These are phyloP conservation scores for Patiria miniata DNA, from an alignment of 35 echinoderm and acorn worm genomes.

Conservation along the genomic window DNA sequence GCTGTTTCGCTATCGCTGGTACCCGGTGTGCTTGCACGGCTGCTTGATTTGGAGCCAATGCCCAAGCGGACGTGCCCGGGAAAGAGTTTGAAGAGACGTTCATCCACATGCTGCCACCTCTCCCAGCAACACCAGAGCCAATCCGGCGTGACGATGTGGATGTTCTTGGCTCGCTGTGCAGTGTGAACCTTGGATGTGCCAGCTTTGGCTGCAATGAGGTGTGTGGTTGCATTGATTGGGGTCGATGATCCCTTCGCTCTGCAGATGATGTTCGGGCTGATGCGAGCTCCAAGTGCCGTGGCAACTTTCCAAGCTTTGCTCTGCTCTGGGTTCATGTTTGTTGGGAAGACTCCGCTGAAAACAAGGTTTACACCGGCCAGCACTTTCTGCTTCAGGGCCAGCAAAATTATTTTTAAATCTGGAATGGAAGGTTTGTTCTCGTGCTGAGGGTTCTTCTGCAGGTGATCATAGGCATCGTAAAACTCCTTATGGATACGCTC, in stretches of 20 bases:
- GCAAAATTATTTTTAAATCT: slow-evolving; percentile 81
- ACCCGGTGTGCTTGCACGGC: slow-evolving; percentile 67
- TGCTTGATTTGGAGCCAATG: slow-evolving; percentile 24
- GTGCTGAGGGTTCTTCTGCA: not conserved
- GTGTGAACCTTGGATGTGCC: slow-evolving; percentile 86
- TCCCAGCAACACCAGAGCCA: slow-evolving; percentile 97
- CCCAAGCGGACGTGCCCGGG: slow-evolving; percentile 4
- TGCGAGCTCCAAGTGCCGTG: slow-evolving; percentile 66
- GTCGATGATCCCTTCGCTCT: slow-evolving; percentile 42
- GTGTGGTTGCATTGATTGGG: slow-evolving; percentile 74
- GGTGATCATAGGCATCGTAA: slow-evolving; percentile 61
- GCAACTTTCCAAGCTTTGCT: slow-evolving; percentile 95
- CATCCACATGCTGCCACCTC: slow-evolving; percentile 88
- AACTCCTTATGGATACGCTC: slow-evolving; percentile 69
- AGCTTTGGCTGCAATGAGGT: slow-evolving; percentile 91
- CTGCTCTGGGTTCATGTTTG: slow-evolving; percentile 89
- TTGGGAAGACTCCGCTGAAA: slow-evolving; percentile 92
- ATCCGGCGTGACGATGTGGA: slow-evolving; percentile 74
- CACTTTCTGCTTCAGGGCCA: slow-evolving; percentile 60
- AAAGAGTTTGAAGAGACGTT: slow-evolving; percentile 67
- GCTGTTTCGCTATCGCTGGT: slow-evolving; percentile 49
- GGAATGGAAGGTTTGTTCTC: not conserved
- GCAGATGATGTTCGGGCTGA: slow-evolving; percentile 60
- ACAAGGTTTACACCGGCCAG: slow-evolving; percentile 67
- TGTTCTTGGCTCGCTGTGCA: slow-evolving; percentile 61